Conservation (phyloP, 1,140 invertebrate genomes). For the Heliconius hermathena region DNA sequence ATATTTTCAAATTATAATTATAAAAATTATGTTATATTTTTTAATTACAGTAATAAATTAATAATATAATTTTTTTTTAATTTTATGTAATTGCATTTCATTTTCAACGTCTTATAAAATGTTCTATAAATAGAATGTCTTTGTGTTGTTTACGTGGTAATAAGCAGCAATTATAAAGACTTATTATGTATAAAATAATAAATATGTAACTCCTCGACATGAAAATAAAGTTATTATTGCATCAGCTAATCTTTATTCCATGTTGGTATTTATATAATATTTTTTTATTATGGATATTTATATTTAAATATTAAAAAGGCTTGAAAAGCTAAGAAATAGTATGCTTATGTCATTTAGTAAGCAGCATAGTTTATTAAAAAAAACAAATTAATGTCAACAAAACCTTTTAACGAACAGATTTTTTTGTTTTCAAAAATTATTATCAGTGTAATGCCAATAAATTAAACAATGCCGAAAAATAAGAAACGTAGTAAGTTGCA, state of each 20-base stretch:
- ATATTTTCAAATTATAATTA: too few species aligned
- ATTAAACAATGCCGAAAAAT: conserved; percentile 35
- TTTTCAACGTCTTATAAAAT: neutral
- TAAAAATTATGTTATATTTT: too few species aligned
- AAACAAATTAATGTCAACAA: neutral
- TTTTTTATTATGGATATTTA: neutral
- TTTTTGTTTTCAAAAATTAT: neutral
- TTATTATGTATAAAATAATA: neutral
- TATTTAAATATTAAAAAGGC: neutral
- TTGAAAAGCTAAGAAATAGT: neutral
- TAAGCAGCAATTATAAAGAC: neutral
- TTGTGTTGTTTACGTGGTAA: neutral
- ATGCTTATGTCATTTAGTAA: neutral
- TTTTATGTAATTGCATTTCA: neutral
- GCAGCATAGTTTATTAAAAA: neutral
- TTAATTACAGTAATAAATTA: too few species aligned
- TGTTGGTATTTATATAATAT: neutral
- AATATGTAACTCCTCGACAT: neutral
- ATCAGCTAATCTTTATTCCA: neutral
- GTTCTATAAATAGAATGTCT: neutral
- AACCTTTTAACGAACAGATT: neutral
- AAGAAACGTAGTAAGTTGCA: conserved; percentile 5
- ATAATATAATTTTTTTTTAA: too few species aligned
- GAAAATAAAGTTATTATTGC: neutral
- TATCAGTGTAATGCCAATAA: conserved; percentile 6